Evolutionary conservation across 1,140 invertebrate genomes (phyloP).

Genomic region (Aphelenchoides besseyi): DNA sequence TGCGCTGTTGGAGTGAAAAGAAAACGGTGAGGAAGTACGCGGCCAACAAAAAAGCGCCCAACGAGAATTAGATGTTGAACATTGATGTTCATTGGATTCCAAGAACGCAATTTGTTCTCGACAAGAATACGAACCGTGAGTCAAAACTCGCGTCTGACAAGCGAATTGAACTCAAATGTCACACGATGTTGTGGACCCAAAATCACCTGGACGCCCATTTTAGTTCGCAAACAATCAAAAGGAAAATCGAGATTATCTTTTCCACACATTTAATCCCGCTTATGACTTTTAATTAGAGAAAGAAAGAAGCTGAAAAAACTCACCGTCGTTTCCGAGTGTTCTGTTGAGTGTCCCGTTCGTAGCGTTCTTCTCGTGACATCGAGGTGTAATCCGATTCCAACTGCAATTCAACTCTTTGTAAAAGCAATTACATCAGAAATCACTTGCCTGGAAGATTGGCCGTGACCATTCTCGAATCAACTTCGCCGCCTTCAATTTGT

Average conservation of each 20-base stretch:
- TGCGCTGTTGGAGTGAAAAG: too few relatives aligned
- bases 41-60: too few relatives aligned
- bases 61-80: too few relatives aligned
- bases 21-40: too few relatives aligned
- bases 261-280: background rate
- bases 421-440: background rate
- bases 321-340: slow-evolving; percentile 69
- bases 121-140: too few relatives aligned
- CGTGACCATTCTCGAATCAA: slow-evolving; percentile 73
- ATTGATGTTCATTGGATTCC: too few relatives aligned
- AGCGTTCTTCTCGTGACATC: slow-evolving; percentile 72
- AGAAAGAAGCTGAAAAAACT: slow-evolving; percentile 23
- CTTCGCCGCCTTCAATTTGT: slow-evolving; percentile 81
- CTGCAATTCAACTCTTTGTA: slow-evolving; percentile 29
- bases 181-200: too few relatives aligned
- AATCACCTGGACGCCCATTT: too few relatives aligned
- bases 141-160: too few relatives aligned
- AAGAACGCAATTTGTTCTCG: too few relatives aligned
- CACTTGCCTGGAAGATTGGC: slow-evolving; percentile 56
- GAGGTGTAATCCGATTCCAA: slow-evolving; percentile 80
- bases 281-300: background rate
- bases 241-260: background rate
- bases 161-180: too few relatives aligned
- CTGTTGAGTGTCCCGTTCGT: slow-evolving; percentile 84
- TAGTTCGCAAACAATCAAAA: too few relatives aligned